Conservation (phyloP, 2,888 invertebrate species). For the Limnephilus lunatus region DNA sequence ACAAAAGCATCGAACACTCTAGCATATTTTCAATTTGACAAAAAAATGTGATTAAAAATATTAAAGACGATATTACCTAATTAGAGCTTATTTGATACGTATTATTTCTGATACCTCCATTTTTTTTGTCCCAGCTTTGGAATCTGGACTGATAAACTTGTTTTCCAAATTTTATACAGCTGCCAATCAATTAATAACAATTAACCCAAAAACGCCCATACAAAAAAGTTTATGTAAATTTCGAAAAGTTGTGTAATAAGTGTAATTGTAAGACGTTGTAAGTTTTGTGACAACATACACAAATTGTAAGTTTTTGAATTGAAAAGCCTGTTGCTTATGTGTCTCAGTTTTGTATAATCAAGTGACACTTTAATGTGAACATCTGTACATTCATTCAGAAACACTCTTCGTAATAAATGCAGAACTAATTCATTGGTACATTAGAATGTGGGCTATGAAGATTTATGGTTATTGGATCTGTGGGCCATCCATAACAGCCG, state of each 20-base stretch:
- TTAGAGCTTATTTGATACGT: neutral
- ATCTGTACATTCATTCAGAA: slow-evolving; percentile 39
- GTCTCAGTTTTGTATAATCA: slow-evolving; percentile 26
- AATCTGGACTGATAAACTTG: neutral
- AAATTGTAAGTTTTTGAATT: neutral
- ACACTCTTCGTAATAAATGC: slow-evolving; percentile 20
- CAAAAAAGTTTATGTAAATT: neutral
- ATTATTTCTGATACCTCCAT: neutral
- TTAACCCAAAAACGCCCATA: neutral
- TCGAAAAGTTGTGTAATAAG: neutral
- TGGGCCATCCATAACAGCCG: slow-evolving; percentile 34
- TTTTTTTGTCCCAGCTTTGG: neutral
- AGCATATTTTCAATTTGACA: neutral
- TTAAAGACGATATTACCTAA: neutral
- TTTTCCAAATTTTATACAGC: neutral
- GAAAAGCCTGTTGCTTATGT: neutral
- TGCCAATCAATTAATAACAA: neutral
- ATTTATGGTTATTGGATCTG: slow-evolving; percentile 46
- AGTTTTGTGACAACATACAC: slow-evolving; percentile 8
- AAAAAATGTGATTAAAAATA: neutral
- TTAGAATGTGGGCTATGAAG: slow-evolving; percentile 14
- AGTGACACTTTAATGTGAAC: slow-evolving; percentile 37
- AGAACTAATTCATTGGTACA: neutral
- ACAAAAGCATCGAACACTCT: neutral
- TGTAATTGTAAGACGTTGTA: neutral